A percentile compares a stretch with the other conserved stretches of the same genome.
These are phyloP conservation scores for Leptobrachium ailaonicum DNA, from an alignment of 2,113 vertebrate genomes.

Conservation along the genomic window DNA sequence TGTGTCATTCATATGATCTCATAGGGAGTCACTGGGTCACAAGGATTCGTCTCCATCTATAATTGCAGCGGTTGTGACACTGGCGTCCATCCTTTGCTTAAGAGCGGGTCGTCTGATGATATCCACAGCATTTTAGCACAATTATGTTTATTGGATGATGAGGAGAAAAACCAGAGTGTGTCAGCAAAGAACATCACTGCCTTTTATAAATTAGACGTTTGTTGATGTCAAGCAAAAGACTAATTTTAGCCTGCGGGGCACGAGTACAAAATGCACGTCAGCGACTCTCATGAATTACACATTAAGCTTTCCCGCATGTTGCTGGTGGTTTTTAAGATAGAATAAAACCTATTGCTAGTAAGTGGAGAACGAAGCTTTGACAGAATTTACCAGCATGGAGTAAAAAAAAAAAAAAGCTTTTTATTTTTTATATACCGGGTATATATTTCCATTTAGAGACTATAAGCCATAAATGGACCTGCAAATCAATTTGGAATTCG, in stretches of 20 bases:
- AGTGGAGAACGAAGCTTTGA: not conserved
- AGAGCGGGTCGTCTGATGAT: not conserved
- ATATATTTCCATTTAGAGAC: no score
- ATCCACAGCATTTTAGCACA: not conserved
- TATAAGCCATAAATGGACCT: no score
- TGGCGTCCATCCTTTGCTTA: no score
- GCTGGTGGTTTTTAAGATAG: conserved; percentile 51
- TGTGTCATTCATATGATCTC: no score
- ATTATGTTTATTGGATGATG: not conserved
- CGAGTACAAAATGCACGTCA: conserved; percentile 12
- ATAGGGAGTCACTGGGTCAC: no score
- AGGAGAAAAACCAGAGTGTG: conserved; percentile 8
- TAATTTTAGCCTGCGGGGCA: conserved; percentile 52
- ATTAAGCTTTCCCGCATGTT: conserved; percentile 42
- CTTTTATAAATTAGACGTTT: not conserved
- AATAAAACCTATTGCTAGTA: conserved; percentile 24
- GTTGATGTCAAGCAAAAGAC: conserved; percentile 42
- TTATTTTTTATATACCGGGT: no score
- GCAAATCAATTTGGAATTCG: no score
- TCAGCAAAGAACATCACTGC: conserved; percentile 23
- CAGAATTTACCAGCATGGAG: not conserved
- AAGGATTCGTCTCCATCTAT: no score
- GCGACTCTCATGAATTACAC: conserved; percentile 48
- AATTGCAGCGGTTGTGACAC: no score
- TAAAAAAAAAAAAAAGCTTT: no score